A percentile compares a stretch with the other conserved stretches of the same genome.
Conservation (phyloP, 2,888 invertebrate genomes). For the Apotomis capreana region DNA sequence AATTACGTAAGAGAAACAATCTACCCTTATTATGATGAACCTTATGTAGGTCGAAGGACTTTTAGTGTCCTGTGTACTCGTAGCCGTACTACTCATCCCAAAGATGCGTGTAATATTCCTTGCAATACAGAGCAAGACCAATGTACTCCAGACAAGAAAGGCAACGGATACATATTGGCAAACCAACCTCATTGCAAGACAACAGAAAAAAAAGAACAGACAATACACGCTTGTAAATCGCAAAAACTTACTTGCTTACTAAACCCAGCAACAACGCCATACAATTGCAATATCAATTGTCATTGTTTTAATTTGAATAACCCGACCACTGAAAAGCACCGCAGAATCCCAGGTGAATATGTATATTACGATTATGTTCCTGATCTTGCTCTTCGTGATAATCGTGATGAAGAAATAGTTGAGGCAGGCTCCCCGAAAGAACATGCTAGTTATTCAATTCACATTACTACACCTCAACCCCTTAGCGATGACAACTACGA, state of each 20-base stretch:
- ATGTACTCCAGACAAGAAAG: conserved; percentile 53
- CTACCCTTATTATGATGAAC: conserved; percentile 36
- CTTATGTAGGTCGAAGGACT: background rate
- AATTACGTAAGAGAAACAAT: conserved; percentile 50
- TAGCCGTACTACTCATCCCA: conserved; percentile 35
- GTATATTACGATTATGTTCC: conserved; percentile 59
- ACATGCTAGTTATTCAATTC: conserved; percentile 37
- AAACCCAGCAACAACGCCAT: conserved; percentile 43
- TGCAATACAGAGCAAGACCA: conserved; percentile 45
- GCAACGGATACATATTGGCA: conserved; percentile 17
- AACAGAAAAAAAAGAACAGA: conserved; percentile 44
- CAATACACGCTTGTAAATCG: conserved; percentile 55
- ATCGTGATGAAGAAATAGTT: conserved; percentile 54
- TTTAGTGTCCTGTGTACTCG: conserved; percentile 58
- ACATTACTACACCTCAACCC: background rate
- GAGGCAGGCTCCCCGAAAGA: conserved; percentile 43
- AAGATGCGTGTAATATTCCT: conserved; percentile 29
- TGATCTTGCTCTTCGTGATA: conserved; percentile 57
- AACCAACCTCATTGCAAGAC: conserved; percentile 42
- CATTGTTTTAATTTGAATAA: conserved; percentile 48
- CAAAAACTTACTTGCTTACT: conserved; percentile 47
- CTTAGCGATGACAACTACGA: background rate
- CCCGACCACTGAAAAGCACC: conserved; percentile 47
- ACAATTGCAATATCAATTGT: conserved; percentile 49
- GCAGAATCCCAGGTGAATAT: conserved; percentile 47